Base-by-base conservation (phyloP, 2,888 invertebrate species). In the Lasioglossum villosulum region DNA sequence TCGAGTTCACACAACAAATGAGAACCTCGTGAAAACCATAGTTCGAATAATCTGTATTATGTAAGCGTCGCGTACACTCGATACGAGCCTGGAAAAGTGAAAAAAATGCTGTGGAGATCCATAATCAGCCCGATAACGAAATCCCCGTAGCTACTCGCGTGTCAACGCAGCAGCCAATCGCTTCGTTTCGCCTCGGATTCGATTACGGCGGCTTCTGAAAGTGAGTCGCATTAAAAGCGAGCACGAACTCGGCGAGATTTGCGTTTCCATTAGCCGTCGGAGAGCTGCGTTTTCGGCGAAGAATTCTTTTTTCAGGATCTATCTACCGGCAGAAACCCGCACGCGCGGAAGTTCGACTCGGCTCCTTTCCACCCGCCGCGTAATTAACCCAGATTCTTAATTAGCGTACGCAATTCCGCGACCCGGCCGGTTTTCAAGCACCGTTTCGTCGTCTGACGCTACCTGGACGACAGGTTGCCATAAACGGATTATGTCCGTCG, bases 381-480 rank as follows among this genome's bases (percentile, higher is more conserved):
- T 80, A 88, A 88, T 88, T 88, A 88, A 88, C 88, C 88, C 80
- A 88, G 88, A 88, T 88, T 88, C 86, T 88, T 88, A 88, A 88
- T 88, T 88, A 86, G 84, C 59, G 75, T 84, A 88, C 82, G 88
- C 88, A 88, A 81, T 79, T 79, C 80, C 82, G 84, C 79, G 86
- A 86, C 81, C 78, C 79, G 34, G 66, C 37, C n/a, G 68, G 37
- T 63, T 84, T 82, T 84, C 75, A 42, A 75, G 71, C 63, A 27
- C 30, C 75, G 76, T 56, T 52, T 39, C 73, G 30, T 10, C 27
- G 16, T 42, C 78, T 5, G 56, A 5, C 19, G 16, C 6, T 23
- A 23, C 39, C 34, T 27, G 23, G 68, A 5, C 45, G 52, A 72
- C 75, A 63, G 30, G 75, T 34, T 37, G 30, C 56, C 48, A n/a